Base-by-base conservation (phyloP, 2,797 vertebrate species). In the Centroberyx gerrardi region DNA sequence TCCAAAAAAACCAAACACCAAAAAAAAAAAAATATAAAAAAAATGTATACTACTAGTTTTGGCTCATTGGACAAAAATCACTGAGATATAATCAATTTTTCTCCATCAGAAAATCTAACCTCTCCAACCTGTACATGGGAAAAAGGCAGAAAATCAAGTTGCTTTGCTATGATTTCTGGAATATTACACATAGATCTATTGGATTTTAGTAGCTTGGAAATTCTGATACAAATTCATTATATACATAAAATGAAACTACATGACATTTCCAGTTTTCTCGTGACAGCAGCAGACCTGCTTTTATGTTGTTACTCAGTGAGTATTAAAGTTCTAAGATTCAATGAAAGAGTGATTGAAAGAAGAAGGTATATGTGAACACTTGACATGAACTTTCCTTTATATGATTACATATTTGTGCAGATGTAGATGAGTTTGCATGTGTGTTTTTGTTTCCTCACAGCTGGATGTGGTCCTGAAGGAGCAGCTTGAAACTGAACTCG, bases 401-500 rank as follows among this genome's bases (percentile, higher is more conserved):
- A 13, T 56, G 2, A 28, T 0, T 58, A 13, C 22, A 22, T 8
- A n/a, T 49, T n/a, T 59, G 42, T 8, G 27, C 60, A 44, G 8
- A 38, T 29, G 18, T 42, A 42, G 40, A 10, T 13, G 40, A 42
- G 40, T 42, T 42, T 15, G 48, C 72, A 49, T 54, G 49, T 69
- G 46, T 72, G 22, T 22, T 22, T 48, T 44, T 36, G 22, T 27
- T 44, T 56, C 88, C 97, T 95, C 87, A 98, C 97, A 98, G 84
- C 27, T 93, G 78, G n/a, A 75, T 18, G 28, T 95, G 93, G 81
- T 98, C 97, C 9, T 94, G 92, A 12, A 62, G 91, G 63, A 97
- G 76, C 63, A 98, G 94, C 74, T 97, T 96, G 14, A 95, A 95
- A 28, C 96, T 97, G 88, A 98, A 97, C 85, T 98, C 96, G 75